These are phyloP conservation scores for Temnothorax curvispinosus DNA, from an alignment of 1,140 invertebrate genomes.

Conservation along the genomic window DNA sequence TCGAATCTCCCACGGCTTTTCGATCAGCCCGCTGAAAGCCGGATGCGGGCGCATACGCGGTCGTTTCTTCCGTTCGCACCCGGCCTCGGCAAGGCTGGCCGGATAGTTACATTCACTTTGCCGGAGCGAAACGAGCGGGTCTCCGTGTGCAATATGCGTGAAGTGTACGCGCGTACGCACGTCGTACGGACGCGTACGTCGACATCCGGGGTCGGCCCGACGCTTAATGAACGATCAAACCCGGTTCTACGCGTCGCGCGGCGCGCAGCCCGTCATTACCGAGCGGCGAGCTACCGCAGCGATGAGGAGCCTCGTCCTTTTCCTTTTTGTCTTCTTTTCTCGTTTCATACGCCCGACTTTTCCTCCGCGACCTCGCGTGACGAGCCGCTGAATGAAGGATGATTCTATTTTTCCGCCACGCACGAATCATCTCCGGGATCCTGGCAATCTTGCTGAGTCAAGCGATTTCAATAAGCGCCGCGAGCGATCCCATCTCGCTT, in stretches of 20 bases:
- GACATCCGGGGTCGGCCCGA: conserved; percentile 68
- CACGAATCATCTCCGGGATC: conserved; percentile 1
- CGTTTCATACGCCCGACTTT: conserved; percentile 8
- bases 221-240: conserved; percentile 74
- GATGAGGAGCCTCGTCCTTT: conserved; percentile 24
- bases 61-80: conserved; percentile 63
- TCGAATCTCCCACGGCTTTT: background rate
- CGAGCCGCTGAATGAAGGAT: background rate
- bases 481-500: background rate
- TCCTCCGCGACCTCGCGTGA: background rate
- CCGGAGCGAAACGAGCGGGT: background rate
- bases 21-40: conserved; percentile 51
- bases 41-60: conserved; percentile 68
- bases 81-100: conserved; percentile 68
- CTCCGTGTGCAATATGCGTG: conserved; percentile 1
- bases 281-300: conserved; percentile 3
- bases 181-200: conserved; percentile 36
- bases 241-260: conserved; percentile 32
- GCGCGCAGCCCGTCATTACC: conserved; percentile 61
- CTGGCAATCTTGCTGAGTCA: conserved; percentile 13
- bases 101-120: conserved; percentile 5
- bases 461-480: background rate
- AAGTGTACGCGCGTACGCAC: conserved; percentile 48
- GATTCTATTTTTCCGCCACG: conserved; percentile 9
- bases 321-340: background rate